Evolutionary conservation across 2,888 invertebrate genomes (phyloP).

Genomic region (Mimachlamys varia): DNA sequence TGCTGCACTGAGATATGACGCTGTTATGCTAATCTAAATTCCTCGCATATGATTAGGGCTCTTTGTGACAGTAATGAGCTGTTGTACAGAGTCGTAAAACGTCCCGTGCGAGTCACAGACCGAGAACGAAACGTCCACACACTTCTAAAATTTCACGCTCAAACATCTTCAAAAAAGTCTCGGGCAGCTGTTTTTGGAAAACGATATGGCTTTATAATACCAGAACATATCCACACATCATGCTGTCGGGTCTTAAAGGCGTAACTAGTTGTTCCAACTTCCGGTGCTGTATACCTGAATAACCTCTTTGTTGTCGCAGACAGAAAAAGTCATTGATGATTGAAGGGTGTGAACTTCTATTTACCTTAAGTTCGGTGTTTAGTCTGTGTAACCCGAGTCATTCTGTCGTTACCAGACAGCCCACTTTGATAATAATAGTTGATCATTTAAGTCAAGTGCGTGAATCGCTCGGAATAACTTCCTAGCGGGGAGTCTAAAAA

Average conservation of each 20-base stretch:
- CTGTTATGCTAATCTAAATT: background rate
- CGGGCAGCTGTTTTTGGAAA: background rate
- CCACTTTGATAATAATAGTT: background rate
- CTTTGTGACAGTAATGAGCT: background rate
- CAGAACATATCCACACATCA: background rate
- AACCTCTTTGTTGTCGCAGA: background rate
- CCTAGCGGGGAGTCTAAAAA: background rate
- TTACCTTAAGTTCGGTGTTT: background rate
- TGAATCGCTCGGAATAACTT: background rate
- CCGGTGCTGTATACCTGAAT: background rate
- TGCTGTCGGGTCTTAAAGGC: background rate
- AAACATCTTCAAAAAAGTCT: background rate
- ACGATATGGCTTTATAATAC: slow-evolving; percentile 1
- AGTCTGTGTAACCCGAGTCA: background rate
- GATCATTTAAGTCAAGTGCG: background rate
- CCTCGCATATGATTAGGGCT: background rate
- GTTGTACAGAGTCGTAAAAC: background rate
- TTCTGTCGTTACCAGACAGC: background rate
- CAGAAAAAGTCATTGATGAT: background rate
- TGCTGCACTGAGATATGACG: background rate
- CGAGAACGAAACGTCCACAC: background rate
- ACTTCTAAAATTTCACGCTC: background rate
- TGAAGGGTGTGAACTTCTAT: background rate
- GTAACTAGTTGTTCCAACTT: background rate
- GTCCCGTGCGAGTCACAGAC: background rate